Evolutionary conservation across 2,797 vertebrate genomes (phyloP).

Genomic region (Platalea minor): DNA sequence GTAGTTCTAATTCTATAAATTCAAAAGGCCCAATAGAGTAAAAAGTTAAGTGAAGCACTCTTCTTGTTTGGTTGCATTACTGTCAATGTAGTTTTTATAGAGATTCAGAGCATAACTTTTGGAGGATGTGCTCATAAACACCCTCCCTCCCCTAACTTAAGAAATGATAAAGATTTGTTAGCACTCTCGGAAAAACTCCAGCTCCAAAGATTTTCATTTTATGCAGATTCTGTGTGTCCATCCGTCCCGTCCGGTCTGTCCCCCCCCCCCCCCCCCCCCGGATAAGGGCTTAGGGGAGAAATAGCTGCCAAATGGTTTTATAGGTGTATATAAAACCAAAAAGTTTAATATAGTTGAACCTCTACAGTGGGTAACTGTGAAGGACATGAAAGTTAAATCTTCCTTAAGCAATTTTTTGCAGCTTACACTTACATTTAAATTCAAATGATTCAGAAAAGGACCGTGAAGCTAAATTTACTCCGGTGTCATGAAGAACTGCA

Average conservation of each 20-base stretch:
- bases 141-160: not conserved
- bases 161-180: not conserved
- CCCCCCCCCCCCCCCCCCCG: no score
- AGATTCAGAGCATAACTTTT: not conserved
- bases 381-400: not conserved
- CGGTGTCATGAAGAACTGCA: slow-evolving; percentile 1
- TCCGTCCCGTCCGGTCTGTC: no score
- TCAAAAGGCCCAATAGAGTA: not conserved
- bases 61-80: not conserved
- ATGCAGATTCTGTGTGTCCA: not conserved
- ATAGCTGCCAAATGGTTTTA: not conserved
- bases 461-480: slow-evolving; percentile 18
- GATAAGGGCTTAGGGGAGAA: not conserved
- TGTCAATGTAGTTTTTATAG: not conserved
- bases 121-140: not conserved
- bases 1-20: not conserved
- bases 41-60: not conserved
- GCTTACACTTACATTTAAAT: not conserved
- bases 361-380: not conserved
- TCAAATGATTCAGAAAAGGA: not conserved
- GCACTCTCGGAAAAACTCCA: not conserved
- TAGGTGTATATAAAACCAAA: not conserved
- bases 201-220: not conserved
- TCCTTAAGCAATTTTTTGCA: not conserved
- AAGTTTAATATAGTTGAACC: not conserved